Conservation (phyloP, 2,113 vertebrate species). For the Sphaerodactylus townsendi region DNA sequence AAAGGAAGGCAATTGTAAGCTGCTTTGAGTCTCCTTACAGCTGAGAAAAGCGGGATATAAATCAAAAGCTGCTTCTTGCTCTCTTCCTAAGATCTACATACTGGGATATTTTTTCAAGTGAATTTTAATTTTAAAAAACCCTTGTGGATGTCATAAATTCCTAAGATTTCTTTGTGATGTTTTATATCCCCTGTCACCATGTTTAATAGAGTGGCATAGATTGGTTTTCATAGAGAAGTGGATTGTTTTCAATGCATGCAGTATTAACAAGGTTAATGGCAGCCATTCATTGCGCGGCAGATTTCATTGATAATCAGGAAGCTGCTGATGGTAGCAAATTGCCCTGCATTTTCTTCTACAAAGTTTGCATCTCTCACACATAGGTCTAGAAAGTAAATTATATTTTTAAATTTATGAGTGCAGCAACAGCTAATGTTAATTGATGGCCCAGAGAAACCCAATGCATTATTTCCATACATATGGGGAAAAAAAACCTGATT, state of each 20-base stretch:
- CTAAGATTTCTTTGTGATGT: conserved; percentile 8
- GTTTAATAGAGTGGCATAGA: conserved; percentile 4
- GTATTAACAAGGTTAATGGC: conserved; percentile 45
- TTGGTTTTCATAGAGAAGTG: conserved; percentile 5
- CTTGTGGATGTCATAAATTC: neutral
- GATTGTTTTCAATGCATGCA: conserved; percentile 31
- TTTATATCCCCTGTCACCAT: conserved; percentile 27
- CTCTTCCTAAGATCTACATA: too few relatives aligned
- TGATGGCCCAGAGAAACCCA: conserved; percentile 30
- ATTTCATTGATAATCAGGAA: conserved; percentile 45
- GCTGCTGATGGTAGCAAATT: conserved; percentile 53
- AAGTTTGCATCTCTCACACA: conserved; percentile 42
- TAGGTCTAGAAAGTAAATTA: conserved; percentile 45
- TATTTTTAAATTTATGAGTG: conserved; percentile 33
- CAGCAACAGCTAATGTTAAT: conserved; percentile 33
- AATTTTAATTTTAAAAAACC: conserved; percentile 14
- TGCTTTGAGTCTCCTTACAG: too few relatives aligned
- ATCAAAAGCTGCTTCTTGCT: too few relatives aligned
- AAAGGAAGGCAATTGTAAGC: too few relatives aligned
- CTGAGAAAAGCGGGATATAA: too few relatives aligned
- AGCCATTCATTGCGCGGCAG: conserved; percentile 20
- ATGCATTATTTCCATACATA: conserved; percentile 34
- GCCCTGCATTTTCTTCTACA: conserved; percentile 51
- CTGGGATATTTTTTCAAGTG: neutral
- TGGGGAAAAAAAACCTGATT: neutral